A percentile compares a stretch with the other conserved stretches of the same genome.
phyloP scores from a whole-genome alignment of 2,888 invertebrate genomes.

The Oscheius onirici region DNA sequence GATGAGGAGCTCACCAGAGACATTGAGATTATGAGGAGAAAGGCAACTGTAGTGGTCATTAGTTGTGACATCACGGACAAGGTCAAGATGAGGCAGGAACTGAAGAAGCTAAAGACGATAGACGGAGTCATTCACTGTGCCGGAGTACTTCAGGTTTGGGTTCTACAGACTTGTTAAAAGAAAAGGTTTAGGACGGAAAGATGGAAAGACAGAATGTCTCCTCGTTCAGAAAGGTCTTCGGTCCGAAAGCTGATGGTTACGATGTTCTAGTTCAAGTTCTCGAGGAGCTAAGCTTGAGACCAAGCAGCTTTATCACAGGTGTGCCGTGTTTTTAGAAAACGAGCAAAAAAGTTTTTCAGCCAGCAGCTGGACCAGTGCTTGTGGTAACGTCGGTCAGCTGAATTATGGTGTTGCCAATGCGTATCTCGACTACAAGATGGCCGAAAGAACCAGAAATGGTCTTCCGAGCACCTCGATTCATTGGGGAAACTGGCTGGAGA shows the following conservation, averaged over 20 bases:
- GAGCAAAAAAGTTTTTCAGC: constrained; percentile 18
- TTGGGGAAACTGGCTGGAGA: constrained; percentile 69
- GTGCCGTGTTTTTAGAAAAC: too few species aligned
- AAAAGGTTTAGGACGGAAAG: constrained; percentile 46
- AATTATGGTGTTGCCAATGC: constrained; percentile 66
- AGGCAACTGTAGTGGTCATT: constrained; percentile 22
- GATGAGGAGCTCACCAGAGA: constrained; percentile 28
- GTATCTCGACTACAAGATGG: constrained; percentile 50
- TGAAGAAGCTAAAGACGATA: constrained; percentile 38
- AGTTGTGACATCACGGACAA: constrained; percentile 49
- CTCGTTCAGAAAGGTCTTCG: constrained; percentile 54
- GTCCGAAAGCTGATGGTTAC: constrained; percentile 58
- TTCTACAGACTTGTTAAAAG: constrained; percentile 31
- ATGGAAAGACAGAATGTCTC: constrained; percentile 52
- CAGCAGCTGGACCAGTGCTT: constrained; percentile 61
- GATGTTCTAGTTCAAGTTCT: constrained; percentile 43
- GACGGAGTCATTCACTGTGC: constrained; percentile 64
- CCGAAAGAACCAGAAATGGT: constrained; percentile 14
- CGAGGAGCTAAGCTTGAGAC: constrained; percentile 38
- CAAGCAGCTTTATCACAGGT: constrained; percentile 42
- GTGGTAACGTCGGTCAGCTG: constrained; percentile 66
- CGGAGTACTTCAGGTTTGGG: constrained; percentile 46
- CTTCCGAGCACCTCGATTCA: constrained; percentile 56
- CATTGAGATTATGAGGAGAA: constrained; percentile 35
- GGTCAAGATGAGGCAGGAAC: constrained; percentile 33